Evolutionary conservation across 2,113 vertebrate species (phyloP).

Genomic region (Microtus richardsoni): DNA sequence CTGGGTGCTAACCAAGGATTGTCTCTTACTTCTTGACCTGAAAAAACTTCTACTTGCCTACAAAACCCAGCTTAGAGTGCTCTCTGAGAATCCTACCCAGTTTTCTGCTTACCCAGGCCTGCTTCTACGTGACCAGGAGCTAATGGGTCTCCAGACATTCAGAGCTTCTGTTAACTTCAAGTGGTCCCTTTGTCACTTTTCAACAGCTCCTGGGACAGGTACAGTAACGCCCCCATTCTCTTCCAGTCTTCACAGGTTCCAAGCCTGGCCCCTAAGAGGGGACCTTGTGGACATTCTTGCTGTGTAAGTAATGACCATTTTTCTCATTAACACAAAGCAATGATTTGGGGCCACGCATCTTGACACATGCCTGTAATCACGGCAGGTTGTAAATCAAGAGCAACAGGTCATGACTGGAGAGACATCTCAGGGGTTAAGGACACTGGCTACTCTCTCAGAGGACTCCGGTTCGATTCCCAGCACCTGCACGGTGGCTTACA

Average conservation of each 20-base stretch:
- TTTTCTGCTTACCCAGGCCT: neutral
- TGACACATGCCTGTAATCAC: neutral
- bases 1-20: neutral
- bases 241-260: no score
- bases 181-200: no score
- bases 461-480: neutral
- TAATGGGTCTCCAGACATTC: neutral
- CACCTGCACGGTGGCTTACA: neutral
- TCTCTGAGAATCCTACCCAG: neutral
- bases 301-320: no score
- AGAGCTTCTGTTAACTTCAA: accelerated
- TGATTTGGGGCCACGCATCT: neutral
- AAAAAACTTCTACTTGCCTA: neutral
- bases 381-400: neutral
- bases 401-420: no score
- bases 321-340: neutral
- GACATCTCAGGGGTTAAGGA: neutral
- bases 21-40: neutral
- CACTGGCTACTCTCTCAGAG: neutral
- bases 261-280: neutral
- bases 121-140: accelerated
- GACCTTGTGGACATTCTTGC: neutral
- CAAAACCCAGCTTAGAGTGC: neutral
- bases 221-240: neutral
- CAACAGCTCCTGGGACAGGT: neutral